Evolutionary conservation across 2,113 vertebrate species (phyloP), one percentile per base, ranked within the genome.

Genomic region (Anhinga anhinga): DNA sequence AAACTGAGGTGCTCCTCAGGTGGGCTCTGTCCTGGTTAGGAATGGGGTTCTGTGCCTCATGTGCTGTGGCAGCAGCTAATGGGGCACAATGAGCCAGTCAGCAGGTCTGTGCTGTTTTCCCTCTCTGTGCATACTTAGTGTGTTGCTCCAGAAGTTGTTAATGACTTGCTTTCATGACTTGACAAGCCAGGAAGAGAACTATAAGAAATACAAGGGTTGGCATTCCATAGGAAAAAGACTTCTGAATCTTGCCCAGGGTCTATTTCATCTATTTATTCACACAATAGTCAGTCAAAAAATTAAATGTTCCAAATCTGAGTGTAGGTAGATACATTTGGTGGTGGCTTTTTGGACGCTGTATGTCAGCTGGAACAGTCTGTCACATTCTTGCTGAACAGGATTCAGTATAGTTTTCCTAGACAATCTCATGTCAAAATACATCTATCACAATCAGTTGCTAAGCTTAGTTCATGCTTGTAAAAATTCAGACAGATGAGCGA

Each of bases 401-500:
- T 89, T 88, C 47, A 47, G 2, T 50, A 27, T 25, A 45, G 19
- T 71, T 91, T 84, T 86, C 23, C 34, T 79, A 63, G 61, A 76
- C 9, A 61, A 67, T 40, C 47, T 84, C 26, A 40, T 93, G 81
- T 91, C 89, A 96, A 96, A 96, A 85, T 76, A 71, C 5, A 59
- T 85, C 73, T 82, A 32, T 87, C 49, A 93, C 1, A 1, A 81
- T 85, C 56, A 61, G 36, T 47, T 92, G 19, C 47, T 80, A 73
- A 56, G 53, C 26, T 27, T 16, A 93, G 53, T 42, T 96, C 53
- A 47, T 7, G 2, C n/a, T 52, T 96, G 77, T 52, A 49, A 81
- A 88, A 90, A 92, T 58, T 30, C 58, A 90, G 29, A 62, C 32
- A 95, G 34, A 65, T 66, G 5, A 91, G 22, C 55, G 56, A 78